Evolutionary conservation across 64 coral and sea anemone genomes (phyloP), one percentile per base, ranked within the genome.

Genomic region (Cladopsammia gracilis): DNA sequence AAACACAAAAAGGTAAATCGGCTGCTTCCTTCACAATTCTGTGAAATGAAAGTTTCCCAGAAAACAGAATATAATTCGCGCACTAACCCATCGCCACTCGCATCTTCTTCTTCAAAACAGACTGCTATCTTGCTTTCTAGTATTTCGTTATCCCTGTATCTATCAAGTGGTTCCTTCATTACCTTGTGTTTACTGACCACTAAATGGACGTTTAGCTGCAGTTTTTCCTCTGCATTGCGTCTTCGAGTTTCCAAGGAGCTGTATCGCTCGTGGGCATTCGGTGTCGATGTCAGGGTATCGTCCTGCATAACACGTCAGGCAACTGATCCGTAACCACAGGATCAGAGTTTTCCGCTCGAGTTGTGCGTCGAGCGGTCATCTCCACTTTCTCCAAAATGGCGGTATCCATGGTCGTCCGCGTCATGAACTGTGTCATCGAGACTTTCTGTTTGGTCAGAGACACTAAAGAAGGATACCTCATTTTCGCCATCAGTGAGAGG

Each of bases 51-150:
- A 13, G 71, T 6, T 74, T 74, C 71, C 71, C 71, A 74, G 23
- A 74, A 74, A 74, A 74, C 15, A n/a, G 71, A 74, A 26, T 74
- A 24, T 13, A 74, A 15, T 74, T 74, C 71, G 3, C 71, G 71
- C 4, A 74, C 14, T 19, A 74, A 12, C 8, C 71, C 71, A 74
- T 74, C n/a, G 10, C 71, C 71, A 74, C 25, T 44, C 4, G 7
- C 71, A 22, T 26, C 15, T 74, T 74, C 71, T 19, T 26, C 71
- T 44, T 74, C 26, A n/a, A 74, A 74, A 12, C 13, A 44, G 47
- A 47, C 25, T 5, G 23, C 71, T 26, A 74, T 74, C 12, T 24
- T 26, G 12, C 15, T 74, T 74, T 22, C 5, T 15, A 74, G 3
- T 26, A 34, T 7, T 14, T 74, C 71, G 26, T 74, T n/a, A 6